Percentiles rank a stretch among this genome's conserved stretches.
phyloP scores from a whole-genome alignment of 2,797 vertebrate species.

The Balearica regulorum region DNA sequence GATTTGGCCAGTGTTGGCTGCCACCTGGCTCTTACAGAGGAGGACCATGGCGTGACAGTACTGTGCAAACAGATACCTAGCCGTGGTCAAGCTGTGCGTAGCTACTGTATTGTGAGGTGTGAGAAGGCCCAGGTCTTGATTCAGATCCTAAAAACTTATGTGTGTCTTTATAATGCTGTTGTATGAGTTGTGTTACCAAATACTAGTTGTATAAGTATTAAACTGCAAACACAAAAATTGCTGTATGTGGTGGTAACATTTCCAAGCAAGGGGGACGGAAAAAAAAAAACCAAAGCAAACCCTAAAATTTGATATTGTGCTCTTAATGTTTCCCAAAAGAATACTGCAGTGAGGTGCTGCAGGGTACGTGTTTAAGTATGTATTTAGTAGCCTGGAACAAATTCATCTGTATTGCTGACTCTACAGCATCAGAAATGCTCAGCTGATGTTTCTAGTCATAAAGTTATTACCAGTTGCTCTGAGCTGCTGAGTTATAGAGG shows the following conservation, averaged over 20 bases:
- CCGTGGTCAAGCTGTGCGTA: not conserved
- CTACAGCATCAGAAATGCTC: not conserved
- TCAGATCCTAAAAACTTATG: not conserved
- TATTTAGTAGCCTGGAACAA: not conserved
- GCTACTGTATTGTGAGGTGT: not conserved
- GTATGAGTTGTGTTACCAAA: not conserved
- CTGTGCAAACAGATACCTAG: not conserved
- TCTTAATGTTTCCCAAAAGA: not conserved
- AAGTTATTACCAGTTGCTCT: slow-evolving; percentile 11
- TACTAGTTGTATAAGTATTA: not conserved
- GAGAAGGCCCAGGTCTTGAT: not conserved
- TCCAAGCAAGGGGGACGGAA: not conserved
- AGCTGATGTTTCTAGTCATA: not conserved
- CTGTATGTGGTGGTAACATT: not conserved
- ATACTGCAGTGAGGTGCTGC: not conserved
- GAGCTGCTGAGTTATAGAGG: not conserved
- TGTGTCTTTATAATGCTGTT: not conserved
- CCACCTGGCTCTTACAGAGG: not conserved
- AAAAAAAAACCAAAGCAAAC: not conserved
- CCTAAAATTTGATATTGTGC: not conserved
- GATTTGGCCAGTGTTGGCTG: not conserved
- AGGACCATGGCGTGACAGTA: accelerated
- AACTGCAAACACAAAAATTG: not conserved
- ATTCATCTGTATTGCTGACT: not conserved
- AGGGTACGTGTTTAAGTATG: not conserved